Conservation (phyloP, 1,140 invertebrate species). For the Ladona fulva region DNA sequence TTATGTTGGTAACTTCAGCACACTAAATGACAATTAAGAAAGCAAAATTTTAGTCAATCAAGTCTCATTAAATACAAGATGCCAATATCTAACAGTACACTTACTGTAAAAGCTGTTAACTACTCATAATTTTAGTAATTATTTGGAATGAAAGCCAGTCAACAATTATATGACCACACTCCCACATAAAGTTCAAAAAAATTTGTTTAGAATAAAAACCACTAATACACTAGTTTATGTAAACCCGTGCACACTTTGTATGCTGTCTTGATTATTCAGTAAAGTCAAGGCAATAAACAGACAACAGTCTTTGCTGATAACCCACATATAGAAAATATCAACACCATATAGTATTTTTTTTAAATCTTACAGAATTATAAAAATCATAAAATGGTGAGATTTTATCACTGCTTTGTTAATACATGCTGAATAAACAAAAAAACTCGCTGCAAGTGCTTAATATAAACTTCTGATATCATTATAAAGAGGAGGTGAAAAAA, state of each 20-base stretch:
- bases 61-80: not conserved
- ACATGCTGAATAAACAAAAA: not conserved
- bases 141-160: constrained; percentile 2
- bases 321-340: constrained; percentile 6
- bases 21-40: not conserved
- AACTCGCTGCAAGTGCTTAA: too few species aligned
- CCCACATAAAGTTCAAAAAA: not conserved
- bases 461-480: too few species aligned
- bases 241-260: constrained; percentile 8
- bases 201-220: constrained; percentile 3
- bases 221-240: constrained; percentile 7
- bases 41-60: not conserved
- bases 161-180: not conserved
- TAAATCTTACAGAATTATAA: not conserved
- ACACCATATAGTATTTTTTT: not conserved
- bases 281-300: constrained; percentile 1
- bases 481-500: too few species aligned
- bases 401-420: not conserved
- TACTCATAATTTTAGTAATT: not conserved
- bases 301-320: constrained; percentile 9
- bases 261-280: constrained; percentile 1
- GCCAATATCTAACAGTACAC: constrained; percentile 5
- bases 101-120: not conserved
- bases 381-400: not conserved
- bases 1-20: not conserved